Evolutionary conservation across 1,140 invertebrate genomes (phyloP).

Genomic region (Aleiodes sp.): DNA sequence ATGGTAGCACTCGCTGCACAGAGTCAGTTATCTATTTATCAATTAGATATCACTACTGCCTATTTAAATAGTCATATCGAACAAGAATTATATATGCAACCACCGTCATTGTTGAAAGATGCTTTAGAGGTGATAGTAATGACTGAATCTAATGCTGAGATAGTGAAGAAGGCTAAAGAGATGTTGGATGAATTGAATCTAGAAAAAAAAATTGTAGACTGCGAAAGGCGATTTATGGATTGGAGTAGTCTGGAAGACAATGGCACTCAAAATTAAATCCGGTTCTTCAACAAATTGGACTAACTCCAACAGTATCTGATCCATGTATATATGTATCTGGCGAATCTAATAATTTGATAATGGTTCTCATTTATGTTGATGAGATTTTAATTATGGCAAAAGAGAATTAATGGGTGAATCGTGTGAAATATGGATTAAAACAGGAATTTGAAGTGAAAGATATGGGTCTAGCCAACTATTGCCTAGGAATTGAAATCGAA

Average conservation of each 20-base stretch:
- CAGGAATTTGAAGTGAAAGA: background rate
- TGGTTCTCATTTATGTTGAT: conserved; percentile 43
- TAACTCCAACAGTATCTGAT: conserved; percentile 28
- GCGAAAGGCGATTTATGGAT: conserved; percentile 45
- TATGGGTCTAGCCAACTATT: background rate
- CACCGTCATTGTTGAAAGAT: conserved; percentile 42
- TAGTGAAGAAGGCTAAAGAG: background rate
- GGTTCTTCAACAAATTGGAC: conserved; percentile 20
- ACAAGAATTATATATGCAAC: conserved; percentile 49
- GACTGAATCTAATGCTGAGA: background rate
- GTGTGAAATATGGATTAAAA: background rate
- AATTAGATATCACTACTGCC: background rate
- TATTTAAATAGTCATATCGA: conserved; percentile 2
- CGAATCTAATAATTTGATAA: conserved; percentile 2
- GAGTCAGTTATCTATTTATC: conserved; percentile 25
- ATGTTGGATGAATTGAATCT: conserved; percentile 10
- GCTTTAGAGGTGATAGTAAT: background rate
- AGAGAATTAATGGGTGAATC: background rate
- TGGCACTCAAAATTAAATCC: conserved; percentile 42
- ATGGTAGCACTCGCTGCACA: conserved; percentile 27
- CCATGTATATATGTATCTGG: conserved; percentile 36
- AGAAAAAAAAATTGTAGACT: conserved; percentile 36
- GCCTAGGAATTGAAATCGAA: background rate
- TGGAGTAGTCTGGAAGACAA: conserved; percentile 44
- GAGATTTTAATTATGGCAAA: conserved; percentile 24